A percentile compares a stretch with the other conserved stretches of the same genome.
phyloP scores from a whole-genome alignment of 1,140 invertebrate species.

The Patella vulgata region DNA sequence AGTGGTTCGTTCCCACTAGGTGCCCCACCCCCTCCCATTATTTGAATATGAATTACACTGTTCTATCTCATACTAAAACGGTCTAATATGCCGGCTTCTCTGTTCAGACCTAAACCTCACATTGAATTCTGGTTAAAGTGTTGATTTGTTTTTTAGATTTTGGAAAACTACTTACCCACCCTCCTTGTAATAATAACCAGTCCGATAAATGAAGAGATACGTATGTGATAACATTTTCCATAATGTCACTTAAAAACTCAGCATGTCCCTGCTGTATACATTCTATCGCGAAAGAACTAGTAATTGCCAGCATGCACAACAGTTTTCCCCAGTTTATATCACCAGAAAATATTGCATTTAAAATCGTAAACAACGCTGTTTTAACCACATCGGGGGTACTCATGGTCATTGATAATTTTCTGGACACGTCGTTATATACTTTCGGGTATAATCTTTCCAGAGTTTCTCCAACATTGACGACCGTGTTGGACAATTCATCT shows the following conservation, averaged over 20 bases:
- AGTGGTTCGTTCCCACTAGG: too few species aligned
- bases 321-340: conserved; percentile 37
- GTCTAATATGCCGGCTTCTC: too few species aligned
- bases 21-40: too few species aligned
- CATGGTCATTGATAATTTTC: conserved; percentile 25
- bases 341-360: conserved; percentile 13
- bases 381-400: conserved; percentile 15
- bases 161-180: conserved; percentile 32
- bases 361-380: conserved; percentile 13
- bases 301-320: conserved; percentile 34
- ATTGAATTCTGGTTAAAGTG: too few species aligned
- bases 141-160: too few species aligned
- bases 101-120: too few species aligned
- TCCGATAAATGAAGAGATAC: conserved; percentile 13
- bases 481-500: background rate
- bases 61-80: too few species aligned
- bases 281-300: conserved; percentile 32
- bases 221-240: conserved; percentile 27
- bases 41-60: too few species aligned
- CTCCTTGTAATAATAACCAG: conserved; percentile 23
- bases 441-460: conserved; percentile 20
- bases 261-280: conserved; percentile 39
- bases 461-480: conserved; percentile 11
- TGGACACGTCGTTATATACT: conserved; percentile 23
- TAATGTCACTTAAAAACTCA: conserved; percentile 29